phyloP scores from a whole-genome alignment of 2,888 invertebrate species.

The Lypha dubia region DNA sequence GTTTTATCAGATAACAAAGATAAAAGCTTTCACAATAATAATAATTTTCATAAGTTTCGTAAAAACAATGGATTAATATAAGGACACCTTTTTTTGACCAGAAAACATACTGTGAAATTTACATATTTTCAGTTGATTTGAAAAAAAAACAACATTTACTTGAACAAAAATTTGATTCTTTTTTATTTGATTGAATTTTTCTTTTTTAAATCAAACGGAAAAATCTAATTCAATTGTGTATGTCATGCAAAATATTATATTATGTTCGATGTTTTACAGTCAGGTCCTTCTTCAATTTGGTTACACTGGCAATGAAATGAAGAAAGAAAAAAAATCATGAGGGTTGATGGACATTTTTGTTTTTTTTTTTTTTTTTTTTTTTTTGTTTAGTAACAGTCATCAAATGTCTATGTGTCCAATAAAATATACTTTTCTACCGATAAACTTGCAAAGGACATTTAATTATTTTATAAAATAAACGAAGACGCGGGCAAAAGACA shows the following conservation, averaged over 20 bases:
- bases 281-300: slow-evolving; percentile 26
- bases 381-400: background rate
- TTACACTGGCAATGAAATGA: background rate
- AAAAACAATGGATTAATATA: background rate
- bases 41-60: too few species aligned
- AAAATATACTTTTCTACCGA: slow-evolving; percentile 41
- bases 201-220: slow-evolving; percentile 56
- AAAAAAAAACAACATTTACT: slow-evolving; percentile 10
- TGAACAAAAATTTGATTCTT: slow-evolving; percentile 7
- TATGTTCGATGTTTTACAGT: slow-evolving; percentile 3
- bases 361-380: too few species aligned
- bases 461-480: slow-evolving; percentile 52
- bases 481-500: slow-evolving; percentile 1
- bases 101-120: background rate
- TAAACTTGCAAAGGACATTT: slow-evolving; percentile 59
- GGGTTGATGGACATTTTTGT: slow-evolving; percentile 22
- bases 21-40: too few species aligned
- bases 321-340: slow-evolving; percentile 16
- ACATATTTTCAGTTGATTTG: background rate
- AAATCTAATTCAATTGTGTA: slow-evolving; percentile 67
- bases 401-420: slow-evolving; percentile 10
- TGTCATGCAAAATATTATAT: slow-evolving; percentile 17
- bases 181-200: slow-evolving; percentile 3
- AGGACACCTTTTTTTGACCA: background rate
- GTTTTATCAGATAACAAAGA: too few species aligned